Conservation (phyloP, 1,140 invertebrate genomes). For the Lordiphosa mommai region DNA sequence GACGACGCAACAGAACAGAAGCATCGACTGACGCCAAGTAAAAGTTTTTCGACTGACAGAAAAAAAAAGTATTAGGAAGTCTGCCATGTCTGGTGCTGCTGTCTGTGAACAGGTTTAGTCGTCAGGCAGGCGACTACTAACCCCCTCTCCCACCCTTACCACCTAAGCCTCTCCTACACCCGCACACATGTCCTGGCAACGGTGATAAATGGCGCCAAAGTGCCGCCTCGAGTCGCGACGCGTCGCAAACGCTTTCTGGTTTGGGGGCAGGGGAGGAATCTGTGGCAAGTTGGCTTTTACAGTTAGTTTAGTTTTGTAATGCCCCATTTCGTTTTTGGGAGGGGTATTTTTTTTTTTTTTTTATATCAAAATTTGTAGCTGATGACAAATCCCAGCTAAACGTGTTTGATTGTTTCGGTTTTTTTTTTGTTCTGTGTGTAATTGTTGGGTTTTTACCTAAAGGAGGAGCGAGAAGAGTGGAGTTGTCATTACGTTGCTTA, state of each 20-base stretch:
- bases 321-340: constrained; percentile 57
- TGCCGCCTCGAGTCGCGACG: constrained; percentile 70
- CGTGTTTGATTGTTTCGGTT: constrained; percentile 72
- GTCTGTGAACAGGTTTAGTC: constrained; percentile 69
- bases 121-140: constrained; percentile 42
- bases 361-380: constrained; percentile 23
- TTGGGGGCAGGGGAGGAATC: constrained; percentile 14
- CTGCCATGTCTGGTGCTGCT: constrained; percentile 28
- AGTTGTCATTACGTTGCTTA: constrained; percentile 70
- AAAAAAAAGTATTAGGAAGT: constrained; percentile 51
- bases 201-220: constrained; percentile 79
- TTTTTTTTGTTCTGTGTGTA: constrained; percentile 15
- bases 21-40: constrained; percentile 64
- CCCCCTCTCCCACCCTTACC: constrained; percentile 1
- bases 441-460: constrained; percentile 20
- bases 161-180: constrained; percentile 4
- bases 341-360: constrained; percentile 2
- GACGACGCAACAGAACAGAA: constrained; percentile 53
- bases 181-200: constrained; percentile 61
- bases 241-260: constrained; percentile 52
- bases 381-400: constrained; percentile 74
- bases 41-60: constrained; percentile 55
- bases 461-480: not conserved
- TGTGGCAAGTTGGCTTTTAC: constrained; percentile 54
- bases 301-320: constrained; percentile 74